Base-by-base conservation (phyloP, 2,113 vertebrate species). In the Rhinoptilus africanus region DNA sequence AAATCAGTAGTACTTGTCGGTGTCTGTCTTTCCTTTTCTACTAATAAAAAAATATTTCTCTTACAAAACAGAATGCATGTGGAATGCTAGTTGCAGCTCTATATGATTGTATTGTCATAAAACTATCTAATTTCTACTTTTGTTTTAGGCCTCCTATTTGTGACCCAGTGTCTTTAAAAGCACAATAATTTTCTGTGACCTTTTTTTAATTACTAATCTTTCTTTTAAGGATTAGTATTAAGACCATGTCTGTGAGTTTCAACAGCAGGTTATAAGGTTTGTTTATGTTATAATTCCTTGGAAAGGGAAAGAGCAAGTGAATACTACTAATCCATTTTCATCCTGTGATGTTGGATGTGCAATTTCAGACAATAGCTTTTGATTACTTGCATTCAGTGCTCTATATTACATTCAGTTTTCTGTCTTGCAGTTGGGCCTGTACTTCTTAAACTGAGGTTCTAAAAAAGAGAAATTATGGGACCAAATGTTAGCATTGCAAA, bases 381-480 rank as follows among this genome's bases (percentile, higher is more conserved):
- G 92, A 96, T 95, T 96, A 79, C 89, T 96, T 96, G 51, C 60
- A 86, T 91, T 86, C 85, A 85, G 39, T 86, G 45, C 62, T 54
- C 28, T 94, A 24, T 80, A 95, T 71, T 80, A 86, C 43, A 89
- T 94, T 82, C 64, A 0, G 0, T 86, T 94, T 94, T 95, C 62
- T 91, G 6, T 85, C 30, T 66, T 95, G 86, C 57, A 79, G 37
- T 93, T 77, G 37, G 45, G 80, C 45, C 64, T 87, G 34, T 39
- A 81, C 60, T 51, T 83, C 53, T 73, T 74, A 76, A 92, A 63
- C 35, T 47, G 50, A 84, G 43, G 26, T n/a, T 84, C 56, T 81
- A 57, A 81, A 88, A 73, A 89, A 45, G 41, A 94, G 51, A 96
- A 94, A 91, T 87, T 67, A 35, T 7, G 26, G 48, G 23, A 77